Conservation (phyloP, 2,113 vertebrate genomes). For the Hippocampus abdominalis region DNA sequence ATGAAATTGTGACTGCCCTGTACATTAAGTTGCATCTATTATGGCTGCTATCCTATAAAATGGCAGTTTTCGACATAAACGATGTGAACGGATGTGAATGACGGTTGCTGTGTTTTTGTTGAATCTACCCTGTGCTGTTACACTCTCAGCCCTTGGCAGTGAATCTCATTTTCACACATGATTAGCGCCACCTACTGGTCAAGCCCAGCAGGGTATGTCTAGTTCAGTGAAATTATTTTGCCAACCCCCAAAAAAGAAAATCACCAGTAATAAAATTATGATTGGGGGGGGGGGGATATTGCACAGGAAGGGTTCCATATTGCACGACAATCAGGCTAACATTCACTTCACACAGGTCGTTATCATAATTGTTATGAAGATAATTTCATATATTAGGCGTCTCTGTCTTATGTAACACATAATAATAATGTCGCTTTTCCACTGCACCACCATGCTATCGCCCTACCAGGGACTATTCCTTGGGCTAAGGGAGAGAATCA, state of each 20-base stretch:
- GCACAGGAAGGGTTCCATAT: slow-evolving; percentile 46
- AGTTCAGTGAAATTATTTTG: neutral
- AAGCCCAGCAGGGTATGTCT: neutral
- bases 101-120: neutral
- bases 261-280: slow-evolving; percentile 13
- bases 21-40: slow-evolving; percentile 30
- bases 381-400: neutral
- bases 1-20: neutral
- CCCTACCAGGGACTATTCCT: neutral
- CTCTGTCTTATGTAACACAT: slow-evolving; percentile 23
- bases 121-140: slow-evolving; percentile 28
- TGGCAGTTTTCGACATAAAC: slow-evolving; percentile 64
- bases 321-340: slow-evolving; percentile 51
- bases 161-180: slow-evolving; percentile 20
- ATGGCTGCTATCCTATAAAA: slow-evolving; percentile 80
- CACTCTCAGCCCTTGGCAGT: slow-evolving; percentile 56
- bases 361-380: slow-evolving; percentile 8
- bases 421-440: neutral
- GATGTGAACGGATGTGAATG: slow-evolving; percentile 21
- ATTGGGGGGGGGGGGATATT: slow-evolving; percentile 20
- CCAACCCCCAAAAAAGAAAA: neutral
- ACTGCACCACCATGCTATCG: neutral
- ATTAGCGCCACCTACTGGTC: neutral
- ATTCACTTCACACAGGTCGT: slow-evolving; percentile 42
- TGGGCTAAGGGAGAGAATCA: neutral